These are phyloP conservation scores for Aldrovandia affinis DNA, from an alignment of 2,797 vertebrate genomes.

Conservation along the genomic window DNA sequence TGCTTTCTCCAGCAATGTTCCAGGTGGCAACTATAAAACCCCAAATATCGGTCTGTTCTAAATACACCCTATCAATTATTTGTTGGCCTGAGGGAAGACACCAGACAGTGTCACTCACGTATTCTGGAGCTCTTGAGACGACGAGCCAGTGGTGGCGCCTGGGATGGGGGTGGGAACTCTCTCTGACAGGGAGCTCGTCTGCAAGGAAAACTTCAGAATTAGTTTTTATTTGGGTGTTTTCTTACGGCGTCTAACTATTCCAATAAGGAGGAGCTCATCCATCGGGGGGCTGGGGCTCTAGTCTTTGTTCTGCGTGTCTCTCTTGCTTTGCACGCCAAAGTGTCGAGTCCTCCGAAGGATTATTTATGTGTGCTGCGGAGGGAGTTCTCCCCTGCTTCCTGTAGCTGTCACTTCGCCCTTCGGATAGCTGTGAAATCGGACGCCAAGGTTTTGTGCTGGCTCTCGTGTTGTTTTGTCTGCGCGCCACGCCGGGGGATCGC, in stretches of 20 bases:
- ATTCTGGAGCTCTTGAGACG: slow-evolving; percentile 72
- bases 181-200: slow-evolving; percentile 82
- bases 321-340: not conserved
- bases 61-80: not conserved
- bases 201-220: slow-evolving; percentile 37
- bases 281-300: not conserved
- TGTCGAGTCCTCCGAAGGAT: not conserved
- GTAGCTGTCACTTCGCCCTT: not conserved
- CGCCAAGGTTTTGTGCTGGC: not conserved
- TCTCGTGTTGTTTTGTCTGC: not conserved
- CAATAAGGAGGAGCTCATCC: not conserved
- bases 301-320: not conserved
- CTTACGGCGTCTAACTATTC: not conserved
- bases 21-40: not conserved
- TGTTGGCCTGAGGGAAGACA: not conserved
- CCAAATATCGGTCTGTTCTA: not conserved
- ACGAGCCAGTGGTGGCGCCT: slow-evolving; percentile 58
- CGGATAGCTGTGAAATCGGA: not conserved
- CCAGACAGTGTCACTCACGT: slow-evolving; percentile 67
- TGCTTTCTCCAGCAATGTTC: not conserved
- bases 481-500: not conserved
- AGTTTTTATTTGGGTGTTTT: not conserved
- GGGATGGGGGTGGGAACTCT: slow-evolving; percentile 81
- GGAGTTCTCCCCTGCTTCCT: not conserved
- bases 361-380: not conserved